Evolutionary conservation across 2,888 invertebrate species (phyloP).

Genomic region (Hirudinaria manillensis): DNA sequence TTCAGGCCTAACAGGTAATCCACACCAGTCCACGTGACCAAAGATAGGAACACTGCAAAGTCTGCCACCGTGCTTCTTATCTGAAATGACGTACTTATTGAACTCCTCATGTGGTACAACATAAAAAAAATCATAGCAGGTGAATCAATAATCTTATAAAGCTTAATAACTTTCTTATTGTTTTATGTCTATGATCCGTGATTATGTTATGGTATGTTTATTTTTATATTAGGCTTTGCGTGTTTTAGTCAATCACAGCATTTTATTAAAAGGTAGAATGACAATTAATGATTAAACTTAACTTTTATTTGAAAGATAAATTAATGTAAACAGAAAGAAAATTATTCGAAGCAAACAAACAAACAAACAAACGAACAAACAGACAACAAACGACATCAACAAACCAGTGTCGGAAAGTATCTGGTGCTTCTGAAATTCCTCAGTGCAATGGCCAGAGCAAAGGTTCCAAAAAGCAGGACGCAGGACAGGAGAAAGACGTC

Average conservation of each 20-base stretch:
- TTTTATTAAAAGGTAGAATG: no score
- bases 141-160: no score
- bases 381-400: constrained; percentile 28
- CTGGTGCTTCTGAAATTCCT: constrained; percentile 85
- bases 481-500: constrained; percentile 91
- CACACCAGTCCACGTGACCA: constrained; percentile 76
- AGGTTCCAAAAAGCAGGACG: constrained; percentile 82
- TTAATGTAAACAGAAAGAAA: no score
- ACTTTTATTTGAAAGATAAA: no score
- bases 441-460: constrained; percentile 74
- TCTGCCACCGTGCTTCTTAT: constrained; percentile 40
- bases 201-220: no score
- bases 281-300: no score
- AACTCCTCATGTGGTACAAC: not conserved
- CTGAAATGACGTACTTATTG: constrained; percentile 32
- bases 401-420: constrained; percentile 83
- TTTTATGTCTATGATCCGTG: no score
- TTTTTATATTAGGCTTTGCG: no score
- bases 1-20: constrained; percentile 74
- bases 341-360: no score
- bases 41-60: constrained; percentile 82
- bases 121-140: no score
- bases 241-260: no score
- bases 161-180: no score
- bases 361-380: not conserved